These are phyloP conservation scores for Anorthoa munda DNA, from an alignment of 2,888 invertebrate genomes.

Conservation along the genomic window DNA sequence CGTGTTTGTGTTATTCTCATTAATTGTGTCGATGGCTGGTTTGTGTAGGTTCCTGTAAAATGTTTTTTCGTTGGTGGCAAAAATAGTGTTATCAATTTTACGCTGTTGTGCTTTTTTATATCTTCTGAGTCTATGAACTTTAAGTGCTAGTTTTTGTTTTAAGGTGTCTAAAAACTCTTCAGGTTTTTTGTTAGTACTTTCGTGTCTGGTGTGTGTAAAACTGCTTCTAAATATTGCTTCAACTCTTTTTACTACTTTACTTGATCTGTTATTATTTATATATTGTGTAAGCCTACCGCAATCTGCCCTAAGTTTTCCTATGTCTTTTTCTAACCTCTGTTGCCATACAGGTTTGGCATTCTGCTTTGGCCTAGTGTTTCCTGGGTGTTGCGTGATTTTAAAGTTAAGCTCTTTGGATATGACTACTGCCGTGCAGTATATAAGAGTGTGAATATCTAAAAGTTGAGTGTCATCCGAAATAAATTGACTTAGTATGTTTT, in stretches of 20 bases:
- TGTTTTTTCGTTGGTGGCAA: neutral
- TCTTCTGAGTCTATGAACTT: neutral
- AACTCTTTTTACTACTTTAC: too few species aligned
- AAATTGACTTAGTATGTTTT: too few species aligned
- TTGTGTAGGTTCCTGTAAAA: neutral
- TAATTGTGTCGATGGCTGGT: too few species aligned
- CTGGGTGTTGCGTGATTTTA: neutral
- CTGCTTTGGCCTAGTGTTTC: neutral
- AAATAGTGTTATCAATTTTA: neutral
- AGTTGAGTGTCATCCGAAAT: too few species aligned
- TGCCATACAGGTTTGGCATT: neutral
- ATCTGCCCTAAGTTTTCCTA: neutral
- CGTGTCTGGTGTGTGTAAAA: too few species aligned
- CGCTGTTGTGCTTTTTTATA: slow-evolving; percentile 1
- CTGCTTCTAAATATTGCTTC: too few species aligned
- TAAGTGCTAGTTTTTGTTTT: too few species aligned
- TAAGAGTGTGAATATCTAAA: too few species aligned
- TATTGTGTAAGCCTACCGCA: neutral
- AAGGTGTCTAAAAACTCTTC: too few species aligned
- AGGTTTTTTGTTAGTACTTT: too few species aligned
- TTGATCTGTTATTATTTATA: too few species aligned
- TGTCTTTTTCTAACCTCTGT: neutral
- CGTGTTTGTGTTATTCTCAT: too few species aligned
- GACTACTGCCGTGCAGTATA: neutral
- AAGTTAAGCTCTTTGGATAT: neutral